Evolutionary conservation across 1,140 invertebrate genomes (phyloP).

Genomic region (Hermatobates lingyangjiaoensis): DNA sequence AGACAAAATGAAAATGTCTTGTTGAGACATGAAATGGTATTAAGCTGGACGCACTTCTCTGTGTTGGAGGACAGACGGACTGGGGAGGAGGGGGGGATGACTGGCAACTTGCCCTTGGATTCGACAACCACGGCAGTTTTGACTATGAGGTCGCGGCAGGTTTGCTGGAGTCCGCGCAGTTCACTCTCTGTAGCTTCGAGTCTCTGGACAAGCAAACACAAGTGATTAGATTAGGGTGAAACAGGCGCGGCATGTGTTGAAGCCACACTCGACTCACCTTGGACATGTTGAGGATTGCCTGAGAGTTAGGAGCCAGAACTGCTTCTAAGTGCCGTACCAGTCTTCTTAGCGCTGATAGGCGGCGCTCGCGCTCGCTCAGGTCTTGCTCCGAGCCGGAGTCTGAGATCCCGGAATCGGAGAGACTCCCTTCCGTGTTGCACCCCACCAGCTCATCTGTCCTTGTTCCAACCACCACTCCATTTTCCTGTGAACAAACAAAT

Average conservation of each 20-base stretch:
- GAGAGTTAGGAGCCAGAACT: constrained; percentile 40
- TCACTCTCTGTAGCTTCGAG: constrained; percentile 62
- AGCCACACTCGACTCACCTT: no score
- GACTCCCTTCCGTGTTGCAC: constrained; percentile 30
- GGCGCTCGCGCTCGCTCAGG: constrained; percentile 45
- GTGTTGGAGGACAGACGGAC: no score
- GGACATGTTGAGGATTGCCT: constrained; percentile 36
- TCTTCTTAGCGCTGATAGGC: constrained; percentile 40
- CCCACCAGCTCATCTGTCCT: neutral
- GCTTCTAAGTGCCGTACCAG: constrained; percentile 44
- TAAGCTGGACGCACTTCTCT: no score
- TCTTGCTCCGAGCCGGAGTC: constrained; percentile 57
- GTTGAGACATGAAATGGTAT: no score
- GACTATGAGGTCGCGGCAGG: constrained; percentile 55
- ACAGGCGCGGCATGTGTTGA: no score
- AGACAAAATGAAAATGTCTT: no score
- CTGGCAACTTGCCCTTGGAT: constrained; percentile 18
- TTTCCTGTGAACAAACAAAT: constrained; percentile 4
- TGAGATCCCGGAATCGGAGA: constrained; percentile 55
- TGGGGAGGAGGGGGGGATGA: constrained; percentile 11
- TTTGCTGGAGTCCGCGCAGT: constrained; percentile 50
- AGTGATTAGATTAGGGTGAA: neutral
- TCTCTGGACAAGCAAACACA: constrained; percentile 28
- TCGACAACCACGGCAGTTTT: constrained; percentile 36
- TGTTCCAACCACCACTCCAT: no score